Conservation (phyloP, 92 coral and sea anemone species). For the Zoanthus solanderi region DNA sequence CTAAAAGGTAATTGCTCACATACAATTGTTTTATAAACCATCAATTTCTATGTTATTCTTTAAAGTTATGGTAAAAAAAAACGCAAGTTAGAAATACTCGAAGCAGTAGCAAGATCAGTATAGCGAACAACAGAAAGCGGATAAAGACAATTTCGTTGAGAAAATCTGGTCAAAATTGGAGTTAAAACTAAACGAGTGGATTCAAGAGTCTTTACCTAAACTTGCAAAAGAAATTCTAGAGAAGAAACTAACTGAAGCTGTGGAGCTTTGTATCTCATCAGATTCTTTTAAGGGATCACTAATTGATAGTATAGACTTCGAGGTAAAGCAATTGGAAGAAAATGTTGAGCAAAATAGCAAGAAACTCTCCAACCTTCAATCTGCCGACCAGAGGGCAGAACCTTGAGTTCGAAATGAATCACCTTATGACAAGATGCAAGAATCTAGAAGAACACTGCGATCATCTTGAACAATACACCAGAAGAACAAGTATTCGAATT, state of each 20-base stretch:
- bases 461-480: conserved; percentile 17
- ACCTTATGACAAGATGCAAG: background rate
- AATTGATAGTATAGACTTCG: background rate
- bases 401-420: background rate
- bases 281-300: background rate
- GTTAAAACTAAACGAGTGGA: conserved; percentile 4
- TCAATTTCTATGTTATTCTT: too few species aligned
- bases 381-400: background rate
- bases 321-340: background rate
- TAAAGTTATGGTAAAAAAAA: background rate
- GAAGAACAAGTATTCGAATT: conserved; percentile 29
- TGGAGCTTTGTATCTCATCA: background rate
- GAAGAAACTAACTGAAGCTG: conserved; percentile 1
- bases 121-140: conserved; percentile 7
- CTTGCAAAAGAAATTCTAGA: conserved; percentile 2
- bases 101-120: background rate
- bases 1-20: too few species aligned
- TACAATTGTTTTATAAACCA: too few species aligned
- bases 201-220: background rate
- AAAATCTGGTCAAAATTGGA: background rate
- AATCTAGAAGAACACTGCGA: background rate
- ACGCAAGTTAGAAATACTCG: background rate
- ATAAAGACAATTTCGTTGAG: background rate
- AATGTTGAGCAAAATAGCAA: background rate
- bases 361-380: background rate